These are phyloP conservation scores for Listronotus bonariensis DNA, from an alignment of 1,140 invertebrate genomes.

Conservation along the genomic window DNA sequence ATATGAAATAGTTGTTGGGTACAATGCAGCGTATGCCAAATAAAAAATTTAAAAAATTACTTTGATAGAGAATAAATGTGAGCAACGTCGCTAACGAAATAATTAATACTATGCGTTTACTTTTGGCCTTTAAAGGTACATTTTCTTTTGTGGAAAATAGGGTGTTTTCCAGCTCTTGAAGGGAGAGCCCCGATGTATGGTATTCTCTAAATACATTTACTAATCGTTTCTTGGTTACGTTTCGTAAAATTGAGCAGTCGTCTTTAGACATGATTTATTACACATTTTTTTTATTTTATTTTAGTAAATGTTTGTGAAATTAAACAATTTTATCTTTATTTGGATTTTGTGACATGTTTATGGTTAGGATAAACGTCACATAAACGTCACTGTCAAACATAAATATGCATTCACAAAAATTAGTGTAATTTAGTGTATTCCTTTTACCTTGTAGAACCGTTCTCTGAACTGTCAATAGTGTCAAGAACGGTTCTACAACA, in stretches of 20 bases:
- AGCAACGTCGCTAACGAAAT: conserved; percentile 9
- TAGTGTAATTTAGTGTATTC: too few relatives aligned
- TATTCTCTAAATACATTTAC: neutral
- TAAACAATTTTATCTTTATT: too few relatives aligned
- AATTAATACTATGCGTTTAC: neutral
- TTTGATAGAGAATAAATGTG: conserved; percentile 1
- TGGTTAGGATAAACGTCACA: too few relatives aligned
- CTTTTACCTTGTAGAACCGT: too few relatives aligned
- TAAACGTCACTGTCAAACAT: too few relatives aligned
- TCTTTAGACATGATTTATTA: conserved; percentile 13
- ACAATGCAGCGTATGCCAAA: conserved; percentile 70
- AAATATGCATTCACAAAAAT: too few relatives aligned
- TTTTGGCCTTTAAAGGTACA: neutral
- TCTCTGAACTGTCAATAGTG: too few relatives aligned
- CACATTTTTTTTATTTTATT: neutral
- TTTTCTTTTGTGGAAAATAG: neutral
- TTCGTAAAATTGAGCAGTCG: conserved; percentile 13
- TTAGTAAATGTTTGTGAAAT: neutral
- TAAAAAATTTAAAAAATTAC: conserved; percentile 29
- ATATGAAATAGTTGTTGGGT: conserved; percentile 81
- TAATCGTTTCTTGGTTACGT: conserved; percentile 2
- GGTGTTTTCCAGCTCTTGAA: neutral
- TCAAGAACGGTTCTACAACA: too few relatives aligned
- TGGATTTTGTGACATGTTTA: too few relatives aligned
- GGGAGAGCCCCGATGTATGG: neutral